Conservation (phyloP, 1,140 invertebrate genomes). For the Zaprionus davidi region DNA sequence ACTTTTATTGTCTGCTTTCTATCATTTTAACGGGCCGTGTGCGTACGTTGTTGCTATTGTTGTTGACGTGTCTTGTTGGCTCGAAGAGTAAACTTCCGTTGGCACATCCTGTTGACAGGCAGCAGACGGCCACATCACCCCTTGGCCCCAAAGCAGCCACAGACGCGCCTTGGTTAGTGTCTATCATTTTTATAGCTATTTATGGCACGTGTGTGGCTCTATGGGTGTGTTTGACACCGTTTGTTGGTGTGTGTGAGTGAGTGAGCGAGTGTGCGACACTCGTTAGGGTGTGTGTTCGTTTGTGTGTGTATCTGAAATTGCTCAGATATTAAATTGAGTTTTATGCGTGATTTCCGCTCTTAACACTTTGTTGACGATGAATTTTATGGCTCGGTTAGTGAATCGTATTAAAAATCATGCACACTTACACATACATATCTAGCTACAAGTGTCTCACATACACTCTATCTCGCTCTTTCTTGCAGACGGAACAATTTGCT, state of each 20-base stretch:
- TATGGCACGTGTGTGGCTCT: slow-evolving; percentile 40
- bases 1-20: slow-evolving; percentile 49
- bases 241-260: slow-evolving; percentile 11
- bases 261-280: not conserved
- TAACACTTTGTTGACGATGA: slow-evolving; percentile 77
- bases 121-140: slow-evolving; percentile 33
- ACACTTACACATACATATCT: not conserved
- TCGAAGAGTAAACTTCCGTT: slow-evolving; percentile 69
- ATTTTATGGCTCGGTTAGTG: slow-evolving; percentile 62
- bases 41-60: slow-evolving; percentile 48
- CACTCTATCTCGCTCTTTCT: slow-evolving; percentile 58
- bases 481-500: slow-evolving; percentile 94
- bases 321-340: slow-evolving; percentile 72
- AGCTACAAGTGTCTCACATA: not conserved
- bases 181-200: slow-evolving; percentile 79
- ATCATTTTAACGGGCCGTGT: slow-evolving; percentile 24
- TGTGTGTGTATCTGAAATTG: slow-evolving; percentile 35
- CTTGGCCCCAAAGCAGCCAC: not conserved
- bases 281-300: not conserved
- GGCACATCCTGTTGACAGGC: slow-evolving; percentile 63
- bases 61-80: slow-evolving; percentile 61
- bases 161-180: slow-evolving; percentile 42
- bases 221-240: slow-evolving; percentile 2
- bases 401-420: slow-evolving; percentile 49
- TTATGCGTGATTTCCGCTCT: slow-evolving; percentile 74